phyloP scores from a whole-genome alignment of 2,888 invertebrate species.

The Drosophila diplacantha region DNA sequence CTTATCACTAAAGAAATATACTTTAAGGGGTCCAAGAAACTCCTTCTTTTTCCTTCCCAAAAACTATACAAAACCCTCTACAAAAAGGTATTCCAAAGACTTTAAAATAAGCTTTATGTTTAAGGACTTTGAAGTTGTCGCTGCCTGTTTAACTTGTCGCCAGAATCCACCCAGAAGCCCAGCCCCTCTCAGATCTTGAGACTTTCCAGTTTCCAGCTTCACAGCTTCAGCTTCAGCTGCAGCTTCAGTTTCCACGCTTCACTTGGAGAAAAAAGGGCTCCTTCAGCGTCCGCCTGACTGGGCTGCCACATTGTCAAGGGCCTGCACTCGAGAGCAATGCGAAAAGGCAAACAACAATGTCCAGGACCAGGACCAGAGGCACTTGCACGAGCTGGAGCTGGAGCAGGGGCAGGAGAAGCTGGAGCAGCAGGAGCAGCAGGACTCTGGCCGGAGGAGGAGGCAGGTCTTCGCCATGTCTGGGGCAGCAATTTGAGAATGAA shows the following conservation, averaged over 20 bases:
- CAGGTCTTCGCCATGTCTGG: slow-evolving; percentile 6
- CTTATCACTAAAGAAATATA: no score
- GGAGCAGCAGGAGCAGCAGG: background rate
- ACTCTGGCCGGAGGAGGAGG: background rate
- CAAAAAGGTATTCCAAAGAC: background rate
- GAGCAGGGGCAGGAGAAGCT: background rate
- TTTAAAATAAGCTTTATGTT: slow-evolving; percentile 1
- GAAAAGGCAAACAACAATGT: slow-evolving; percentile 62
- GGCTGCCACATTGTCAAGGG: slow-evolving; percentile 43
- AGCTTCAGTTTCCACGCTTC: slow-evolving; percentile 1
- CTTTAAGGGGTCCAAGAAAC: no score
- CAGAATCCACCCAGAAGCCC: background rate
- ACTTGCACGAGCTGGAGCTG: background rate
- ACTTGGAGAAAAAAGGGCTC: slow-evolving; percentile 5
- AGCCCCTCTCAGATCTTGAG: slow-evolving; percentile 7
- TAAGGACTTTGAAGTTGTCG: background rate
- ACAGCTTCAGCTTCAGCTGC: slow-evolving; percentile 5
- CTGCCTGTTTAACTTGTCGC: slow-evolving; percentile 15
- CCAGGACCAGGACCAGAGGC: slow-evolving; percentile 19
- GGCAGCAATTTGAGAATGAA: slow-evolving; percentile 10
- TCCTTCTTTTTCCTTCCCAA: no score
- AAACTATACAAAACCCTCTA: no score
- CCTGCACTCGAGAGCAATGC: slow-evolving; percentile 35
- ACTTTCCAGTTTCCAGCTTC: slow-evolving; percentile 36
- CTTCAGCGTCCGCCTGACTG: slow-evolving; percentile 25